Percentiles rank a stretch among this genome's conserved stretches.
Conservation (phyloP, 1,140 invertebrate genomes). For the Eciton burchellii region DNA sequence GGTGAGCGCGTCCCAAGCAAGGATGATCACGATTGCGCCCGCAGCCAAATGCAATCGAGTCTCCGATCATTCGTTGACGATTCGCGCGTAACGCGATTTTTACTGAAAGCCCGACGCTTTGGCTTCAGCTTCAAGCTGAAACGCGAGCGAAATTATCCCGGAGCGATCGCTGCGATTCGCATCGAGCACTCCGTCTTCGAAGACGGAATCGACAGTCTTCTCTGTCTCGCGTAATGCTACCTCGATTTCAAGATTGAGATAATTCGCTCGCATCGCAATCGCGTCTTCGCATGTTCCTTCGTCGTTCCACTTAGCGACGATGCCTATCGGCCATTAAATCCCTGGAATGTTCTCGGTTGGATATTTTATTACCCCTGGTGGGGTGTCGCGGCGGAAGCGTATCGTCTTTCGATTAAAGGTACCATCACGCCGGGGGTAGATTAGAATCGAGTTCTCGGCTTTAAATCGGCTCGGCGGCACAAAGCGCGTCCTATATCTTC, state of each 20-base stretch:
- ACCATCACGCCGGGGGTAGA: conserved; percentile 15
- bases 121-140: too few relatives aligned
- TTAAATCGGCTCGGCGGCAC: conserved; percentile 37
- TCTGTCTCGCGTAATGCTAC: conserved; percentile 80
- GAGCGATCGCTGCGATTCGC: too few relatives aligned
- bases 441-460: conserved; percentile 47
- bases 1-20: too few relatives aligned
- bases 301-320: conserved; percentile 51
- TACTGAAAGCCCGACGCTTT: too few relatives aligned
- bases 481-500: conserved; percentile 18
- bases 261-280: conserved; percentile 53
- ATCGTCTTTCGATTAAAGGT: conserved; percentile 42
- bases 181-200: not conserved
- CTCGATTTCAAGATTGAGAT: conserved; percentile 83
- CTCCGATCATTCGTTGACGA: too few relatives aligned
- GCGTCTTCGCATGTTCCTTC: conserved; percentile 50
- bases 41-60: not conserved
- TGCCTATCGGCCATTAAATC: conserved; percentile 43
- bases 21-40: not conserved
- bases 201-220: conserved; percentile 20
- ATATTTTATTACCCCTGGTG: conserved; percentile 46
- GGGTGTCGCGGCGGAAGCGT: conserved; percentile 35
- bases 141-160: too few relatives aligned
- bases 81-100: too few relatives aligned
- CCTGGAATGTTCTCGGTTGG: conserved; percentile 46